Percentiles rank a stretch among this genome's conserved stretches.
These are phyloP conservation scores for Arnoldichthys spilopterus DNA, from an alignment of 2,797 vertebrate species.

Conservation along the genomic window DNA sequence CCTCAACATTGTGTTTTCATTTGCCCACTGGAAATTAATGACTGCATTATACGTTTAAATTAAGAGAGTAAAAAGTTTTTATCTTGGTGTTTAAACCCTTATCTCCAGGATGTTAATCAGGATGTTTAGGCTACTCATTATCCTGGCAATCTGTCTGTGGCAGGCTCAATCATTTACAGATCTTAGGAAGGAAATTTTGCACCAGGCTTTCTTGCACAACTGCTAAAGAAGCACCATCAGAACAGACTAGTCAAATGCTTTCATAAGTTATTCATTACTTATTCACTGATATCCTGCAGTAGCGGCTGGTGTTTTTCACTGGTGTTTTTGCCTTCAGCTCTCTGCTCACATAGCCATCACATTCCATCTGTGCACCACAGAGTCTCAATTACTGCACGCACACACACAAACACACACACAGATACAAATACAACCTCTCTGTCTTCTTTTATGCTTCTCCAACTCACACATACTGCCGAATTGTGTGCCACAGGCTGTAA, in stretches of 20 bases:
- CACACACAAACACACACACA: constrained; percentile 8
- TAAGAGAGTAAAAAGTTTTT: constrained; percentile 1
- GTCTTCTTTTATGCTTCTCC: background rate
- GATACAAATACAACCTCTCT: background rate
- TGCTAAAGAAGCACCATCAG: background rate
- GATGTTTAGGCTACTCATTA: constrained; percentile 29
- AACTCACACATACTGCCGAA: background rate
- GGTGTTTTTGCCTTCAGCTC: background rate
- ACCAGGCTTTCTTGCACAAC: background rate
- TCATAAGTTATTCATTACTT: background rate
- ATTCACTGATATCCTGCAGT: background rate
- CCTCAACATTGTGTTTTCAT: constrained; percentile 18
- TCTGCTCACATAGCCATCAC: constrained; percentile 59
- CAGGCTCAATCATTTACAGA: constrained; percentile 15
- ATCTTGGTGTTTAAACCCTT: constrained; percentile 25
- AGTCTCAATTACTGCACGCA: background rate
- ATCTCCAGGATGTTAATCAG: constrained; percentile 11
- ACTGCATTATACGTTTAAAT: constrained; percentile 18
- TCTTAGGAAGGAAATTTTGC: background rate
- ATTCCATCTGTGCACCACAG: constrained; percentile 63
- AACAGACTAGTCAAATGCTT: background rate
- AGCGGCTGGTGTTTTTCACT: background rate
- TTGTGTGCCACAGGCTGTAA: no score
- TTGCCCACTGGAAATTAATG: constrained; percentile 32
- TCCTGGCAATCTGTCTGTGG: constrained; percentile 5